Evolutionary conservation across 2,888 invertebrate species (phyloP), one percentile per base, ranked within the genome.

Genomic region (Masnerella sp.): DNA sequence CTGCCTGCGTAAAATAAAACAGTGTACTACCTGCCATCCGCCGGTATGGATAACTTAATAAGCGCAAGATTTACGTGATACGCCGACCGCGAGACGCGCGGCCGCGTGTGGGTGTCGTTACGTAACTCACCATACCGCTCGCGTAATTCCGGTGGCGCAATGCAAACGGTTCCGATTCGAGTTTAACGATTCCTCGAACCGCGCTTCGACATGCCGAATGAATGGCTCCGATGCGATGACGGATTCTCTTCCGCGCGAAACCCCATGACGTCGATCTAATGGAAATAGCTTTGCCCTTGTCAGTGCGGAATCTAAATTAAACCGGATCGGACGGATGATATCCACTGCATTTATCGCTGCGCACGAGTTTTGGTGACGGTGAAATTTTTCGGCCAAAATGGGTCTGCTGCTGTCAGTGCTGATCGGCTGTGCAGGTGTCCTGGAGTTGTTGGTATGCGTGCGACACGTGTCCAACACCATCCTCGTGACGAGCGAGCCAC

Each of bases 321-420:
- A n/a, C n/a, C n/a, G n/a, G n/a, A n/a, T n/a, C n/a, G n/a, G n/a
- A n/a, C n/a, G n/a, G n/a, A n/a, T n/a, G n/a, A n/a, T n/a, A n/a
- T n/a, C n/a, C n/a, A n/a, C n/a, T n/a, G 8, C 25, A 8, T 25
- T 25, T 25, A 5, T 25, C 25, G 25, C n/a, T n/a, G n/a, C n/a
- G 25, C 25, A 4, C 25, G 25, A 8, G 8, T 25, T 15, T 47
- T 47, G 28, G 45, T 54, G 54, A 30, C 30, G 40, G 38, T 56
- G 52, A 64, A 56, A 38, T 47, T 9, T 5, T 28, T 0, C 9
- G n/a, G 0, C 11, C 25, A 64, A 84, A 83, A 92, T 95, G 92
- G 95, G 95, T 83, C 90, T 94, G 78, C 87, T 95, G 81, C 88
- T 95, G 69, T 94, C 95, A 51, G 89, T 93, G 81, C 88, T 95